Evolutionary conservation across 2,888 invertebrate genomes (phyloP), one percentile per base, ranked within the genome.

Genomic region (Tenthredo distinguenda): DNA sequence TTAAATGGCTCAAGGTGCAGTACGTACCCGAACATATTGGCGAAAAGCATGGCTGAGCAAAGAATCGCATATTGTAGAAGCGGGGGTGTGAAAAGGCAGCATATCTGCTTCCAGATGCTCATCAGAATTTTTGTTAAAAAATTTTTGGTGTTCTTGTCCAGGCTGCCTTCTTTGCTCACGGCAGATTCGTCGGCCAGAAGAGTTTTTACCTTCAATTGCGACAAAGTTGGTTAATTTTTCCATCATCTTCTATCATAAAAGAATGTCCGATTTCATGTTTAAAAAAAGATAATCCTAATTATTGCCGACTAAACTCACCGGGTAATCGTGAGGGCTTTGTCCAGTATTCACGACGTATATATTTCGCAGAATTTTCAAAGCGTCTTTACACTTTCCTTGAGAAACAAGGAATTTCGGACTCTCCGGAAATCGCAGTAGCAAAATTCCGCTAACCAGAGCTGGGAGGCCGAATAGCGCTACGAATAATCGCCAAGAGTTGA

Each of bases 371-470:
- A 96, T 95, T 65, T 92, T 88, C 77, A 97, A 90, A 0, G 97
- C 96, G 68, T 95, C 94, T 0, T 95, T 94, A 0, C 94, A 92
- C 84, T 94, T 93, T 0, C 96, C 96, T 84, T 95, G 95, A 0
- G 96, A 95, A 62, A 96, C 94, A 68, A 96, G 93, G 91, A 96
- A 98, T 92, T 97, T 97, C 0, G 98, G 98, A 87, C 97, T 98
- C 91, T 98, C 98, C 0, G 97, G 97, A 18, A 96, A 94, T 72
- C 94, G 94, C 9, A 94, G 91, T 18, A 96, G 93, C 18, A 96
- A 94, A 0, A 96, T 62, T 0, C 96, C 95, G 0, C 96, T 95
- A 0, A 96, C 79, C 0, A 96, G 90, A 89, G 96, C 96, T 0
- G 97, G 96, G 2, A 96, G 58, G 0, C 96, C 95, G 86, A 96